Base-by-base conservation (phyloP, 2,888 invertebrate genomes). In the Pharmacophagus antenor region DNA sequence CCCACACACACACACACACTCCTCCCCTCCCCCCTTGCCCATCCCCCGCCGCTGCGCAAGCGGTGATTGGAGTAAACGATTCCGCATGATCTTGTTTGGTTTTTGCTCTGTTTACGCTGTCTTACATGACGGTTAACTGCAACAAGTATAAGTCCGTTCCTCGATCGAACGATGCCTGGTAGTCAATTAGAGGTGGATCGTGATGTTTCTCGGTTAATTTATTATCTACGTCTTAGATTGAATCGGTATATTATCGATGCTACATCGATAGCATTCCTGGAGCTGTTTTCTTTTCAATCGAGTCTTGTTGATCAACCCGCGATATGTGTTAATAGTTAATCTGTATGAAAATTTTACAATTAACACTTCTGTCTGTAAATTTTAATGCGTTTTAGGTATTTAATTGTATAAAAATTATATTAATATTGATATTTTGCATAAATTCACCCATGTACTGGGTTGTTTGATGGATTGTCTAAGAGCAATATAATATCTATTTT, bases 1-100 rank as follows among this genome's bases (percentile, higher is more conserved):
- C n/a, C n/a, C n/a, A n/a, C n/a, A n/a, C n/a, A n/a, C n/a, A n/a
- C n/a, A n/a, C n/a, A n/a, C n/a, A n/a, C 71, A 74, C 70, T 71
- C 76, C 75, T 65, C 70, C 65, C 72, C 63, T 72, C 70, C 68
- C 63, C 69, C 67, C 46, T 49, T 56, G 62, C 65, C 55, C 49
- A n/a, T n/a, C 48, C 41, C 21, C 42, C 52, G 63, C 17, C 70
- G 67, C 46, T 41, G 61, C n/a, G 47, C 61, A 56, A 70, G 72
- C 77, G 73, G 74, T 79, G 84, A 84, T 85, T 82, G 84, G 79
- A 84, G 85, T 86, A 86, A 88, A 85, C 83, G 86, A 86, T 85
- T 85, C 85, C 82, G 78, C 83, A 82, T 87, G 85, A 84, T 84
- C 83, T 80, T 77, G 85, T 85, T 84, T 80, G 67, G 76, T 83